A percentile compares a stretch with the other conserved stretches of the same genome.
Conservation (phyloP, 2,888 invertebrate genomes). For the Melangyna quadrimaculata region DNA sequence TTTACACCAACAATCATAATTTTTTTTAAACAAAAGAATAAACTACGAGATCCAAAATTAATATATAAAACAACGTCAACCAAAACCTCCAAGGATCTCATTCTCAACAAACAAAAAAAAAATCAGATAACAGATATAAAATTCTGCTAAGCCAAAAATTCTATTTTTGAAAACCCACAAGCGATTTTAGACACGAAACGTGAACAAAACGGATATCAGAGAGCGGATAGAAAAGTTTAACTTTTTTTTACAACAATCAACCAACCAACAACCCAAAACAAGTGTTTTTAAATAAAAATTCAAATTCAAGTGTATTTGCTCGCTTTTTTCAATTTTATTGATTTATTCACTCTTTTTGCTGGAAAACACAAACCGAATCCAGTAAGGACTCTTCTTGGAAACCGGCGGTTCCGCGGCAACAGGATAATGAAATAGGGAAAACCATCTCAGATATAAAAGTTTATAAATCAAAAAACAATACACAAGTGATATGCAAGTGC, state of each 20-base stretch:
- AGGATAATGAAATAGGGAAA: conserved; percentile 60
- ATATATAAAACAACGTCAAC: conserved; percentile 49
- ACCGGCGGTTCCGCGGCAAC: conserved; percentile 67
- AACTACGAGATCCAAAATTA: conserved; percentile 50
- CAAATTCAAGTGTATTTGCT: conserved; percentile 57
- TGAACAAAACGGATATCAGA: conserved; percentile 72
- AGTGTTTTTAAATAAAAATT: conserved; percentile 33
- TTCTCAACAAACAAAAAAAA: conserved; percentile 5
- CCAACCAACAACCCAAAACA: conserved; percentile 9
- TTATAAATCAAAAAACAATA: conserved; percentile 30
- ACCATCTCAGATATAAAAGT: conserved; percentile 52
- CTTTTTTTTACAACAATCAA: conserved; percentile 27
- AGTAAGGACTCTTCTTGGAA: conserved; percentile 39
- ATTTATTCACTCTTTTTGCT: conserved; percentile 64
- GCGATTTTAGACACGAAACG: conserved; percentile 55
- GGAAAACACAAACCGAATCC: conserved; percentile 13
- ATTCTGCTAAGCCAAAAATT: conserved; percentile 63
- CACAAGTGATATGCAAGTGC: conserved; percentile 73
- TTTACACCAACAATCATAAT: conserved; percentile 45
- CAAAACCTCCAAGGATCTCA: conserved; percentile 66
- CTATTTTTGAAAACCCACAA: conserved; percentile 7
- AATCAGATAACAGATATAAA: conserved; percentile 14
- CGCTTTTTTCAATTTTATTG: conserved; percentile 52
- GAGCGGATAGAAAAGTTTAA: conserved; percentile 72
- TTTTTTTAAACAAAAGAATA: conserved; percentile 6